phyloP scores from a whole-genome alignment of 2,113 vertebrate genomes.

The Pontoporia blainvillei region DNA sequence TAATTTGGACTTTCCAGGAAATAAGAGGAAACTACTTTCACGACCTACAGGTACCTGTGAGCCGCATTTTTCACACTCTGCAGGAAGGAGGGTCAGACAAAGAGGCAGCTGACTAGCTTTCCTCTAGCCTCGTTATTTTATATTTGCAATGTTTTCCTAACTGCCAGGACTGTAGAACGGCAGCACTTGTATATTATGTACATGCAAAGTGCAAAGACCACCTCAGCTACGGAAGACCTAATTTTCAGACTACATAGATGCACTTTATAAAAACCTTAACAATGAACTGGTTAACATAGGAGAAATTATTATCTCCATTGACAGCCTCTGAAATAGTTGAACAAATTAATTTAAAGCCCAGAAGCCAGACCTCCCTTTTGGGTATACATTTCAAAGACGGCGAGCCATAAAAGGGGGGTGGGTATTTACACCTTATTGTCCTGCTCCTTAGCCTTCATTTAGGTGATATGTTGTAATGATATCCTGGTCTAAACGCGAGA shows the following conservation, averaged over 20 bases:
- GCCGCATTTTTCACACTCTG: constrained; percentile 17
- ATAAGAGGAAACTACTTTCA: constrained; percentile 56
- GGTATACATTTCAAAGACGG: not conserved
- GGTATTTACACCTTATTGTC: not conserved
- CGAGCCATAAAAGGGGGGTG: not conserved
- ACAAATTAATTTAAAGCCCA: constrained; percentile 44
- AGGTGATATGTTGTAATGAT: not conserved
- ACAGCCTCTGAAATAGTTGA: not conserved
- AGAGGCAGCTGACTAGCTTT: not conserved
- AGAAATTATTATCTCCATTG: not conserved
- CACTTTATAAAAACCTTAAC: not conserved
- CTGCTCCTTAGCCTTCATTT: constrained; percentile 6
- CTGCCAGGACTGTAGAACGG: not conserved
- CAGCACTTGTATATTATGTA: not conserved
- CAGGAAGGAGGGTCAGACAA: constrained; percentile 9
- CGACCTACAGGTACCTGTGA: not conserved
- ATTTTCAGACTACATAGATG: not conserved
- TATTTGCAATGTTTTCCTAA: not conserved
- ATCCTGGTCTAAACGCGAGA: constrained; percentile 20
- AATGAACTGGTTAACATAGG: not conserved
- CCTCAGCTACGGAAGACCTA: not conserved
- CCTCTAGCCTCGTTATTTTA: not conserved
- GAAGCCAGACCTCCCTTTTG: not conserved
- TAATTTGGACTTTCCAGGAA: constrained; percentile 44
- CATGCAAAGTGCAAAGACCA: not conserved